Percentiles rank a stretch among this genome's conserved stretches.
These are phyloP conservation scores for Ctenicera cuprea DNA, from an alignment of 2,888 invertebrate species.

Conservation along the genomic window DNA sequence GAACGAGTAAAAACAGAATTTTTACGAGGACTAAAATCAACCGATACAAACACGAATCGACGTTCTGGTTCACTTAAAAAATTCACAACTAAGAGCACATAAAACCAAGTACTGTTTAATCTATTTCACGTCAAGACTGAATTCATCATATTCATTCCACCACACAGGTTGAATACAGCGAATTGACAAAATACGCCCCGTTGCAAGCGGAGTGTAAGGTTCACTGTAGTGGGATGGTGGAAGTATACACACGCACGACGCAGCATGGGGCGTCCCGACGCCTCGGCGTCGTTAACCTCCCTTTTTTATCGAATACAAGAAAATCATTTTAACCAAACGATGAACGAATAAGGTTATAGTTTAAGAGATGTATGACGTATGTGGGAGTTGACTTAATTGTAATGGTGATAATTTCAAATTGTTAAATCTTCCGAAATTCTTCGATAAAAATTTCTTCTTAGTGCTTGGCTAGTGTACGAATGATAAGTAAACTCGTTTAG, in stretches of 20 bases:
- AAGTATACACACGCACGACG: constrained; percentile 17
- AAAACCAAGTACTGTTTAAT: neutral
- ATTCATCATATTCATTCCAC: neutral
- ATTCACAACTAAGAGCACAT: neutral
- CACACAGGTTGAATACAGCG: neutral
- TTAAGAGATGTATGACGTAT: too few species aligned
- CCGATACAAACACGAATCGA: neutral
- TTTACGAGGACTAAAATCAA: too few species aligned
- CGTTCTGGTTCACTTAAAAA: too few species aligned
- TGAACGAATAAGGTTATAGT: constrained; percentile 19
- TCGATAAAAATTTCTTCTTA: too few species aligned
- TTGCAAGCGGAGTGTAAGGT: constrained; percentile 4
- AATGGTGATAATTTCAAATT: too few species aligned
- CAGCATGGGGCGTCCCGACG: constrained; percentile 35
- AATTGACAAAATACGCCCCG: constrained; percentile 22
- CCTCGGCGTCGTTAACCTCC: constrained; percentile 42
- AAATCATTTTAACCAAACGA: constrained; percentile 13
- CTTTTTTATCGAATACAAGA: constrained; percentile 13
- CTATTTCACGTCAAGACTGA: neutral
- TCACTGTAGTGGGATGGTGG: neutral
- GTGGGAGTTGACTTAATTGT: too few species aligned
- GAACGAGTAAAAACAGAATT: too few species aligned
- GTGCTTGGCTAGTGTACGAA: too few species aligned
- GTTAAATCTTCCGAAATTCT: too few species aligned
- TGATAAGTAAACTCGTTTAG: too few species aligned